phyloP scores from a whole-genome alignment of 2,888 invertebrate genomes.

The Cryptus armator region DNA sequence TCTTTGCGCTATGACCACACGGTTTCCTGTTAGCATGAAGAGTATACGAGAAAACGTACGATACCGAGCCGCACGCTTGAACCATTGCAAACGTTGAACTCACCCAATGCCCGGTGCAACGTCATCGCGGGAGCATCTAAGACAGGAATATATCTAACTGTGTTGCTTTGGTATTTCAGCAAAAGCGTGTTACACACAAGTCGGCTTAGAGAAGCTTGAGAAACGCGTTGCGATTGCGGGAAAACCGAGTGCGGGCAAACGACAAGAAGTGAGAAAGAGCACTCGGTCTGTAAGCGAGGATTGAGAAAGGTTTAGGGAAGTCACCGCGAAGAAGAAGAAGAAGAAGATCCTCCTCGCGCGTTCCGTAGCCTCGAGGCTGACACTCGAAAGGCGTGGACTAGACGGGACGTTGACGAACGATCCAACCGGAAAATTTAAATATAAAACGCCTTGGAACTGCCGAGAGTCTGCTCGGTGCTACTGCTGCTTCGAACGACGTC shows the following conservation, averaged over 20 bases:
- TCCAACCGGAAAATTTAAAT: constrained; percentile 67
- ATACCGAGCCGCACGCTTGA: constrained; percentile 42
- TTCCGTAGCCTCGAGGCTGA: constrained; percentile 62
- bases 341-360: constrained; percentile 62
- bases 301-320: too few species aligned
- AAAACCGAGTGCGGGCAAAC: constrained; percentile 12
- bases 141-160: constrained; percentile 53
- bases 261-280: constrained; percentile 31
- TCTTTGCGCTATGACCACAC: constrained; percentile 39
- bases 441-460: constrained; percentile 58
- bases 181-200: constrained; percentile 37
- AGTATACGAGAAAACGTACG: constrained; percentile 42
- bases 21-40: constrained; percentile 59
- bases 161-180: constrained; percentile 53
- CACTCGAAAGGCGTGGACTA: constrained; percentile 70
- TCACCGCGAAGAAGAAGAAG: constrained; percentile 11
- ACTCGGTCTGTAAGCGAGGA: constrained; percentile 1
- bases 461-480: constrained; percentile 16
- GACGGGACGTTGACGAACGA: constrained; percentile 70
- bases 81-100: constrained; percentile 48
- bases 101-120: constrained; percentile 28
- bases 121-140: constrained; percentile 35
- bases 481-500: constrained; percentile 8
- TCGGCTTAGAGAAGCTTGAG: background rate
- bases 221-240: constrained; percentile 41